Evolutionary conservation across 53 echinoderm and acorn worm genomes (phyloP), one percentile per base, ranked within the genome.

Genomic region (Stichopus horrens): DNA sequence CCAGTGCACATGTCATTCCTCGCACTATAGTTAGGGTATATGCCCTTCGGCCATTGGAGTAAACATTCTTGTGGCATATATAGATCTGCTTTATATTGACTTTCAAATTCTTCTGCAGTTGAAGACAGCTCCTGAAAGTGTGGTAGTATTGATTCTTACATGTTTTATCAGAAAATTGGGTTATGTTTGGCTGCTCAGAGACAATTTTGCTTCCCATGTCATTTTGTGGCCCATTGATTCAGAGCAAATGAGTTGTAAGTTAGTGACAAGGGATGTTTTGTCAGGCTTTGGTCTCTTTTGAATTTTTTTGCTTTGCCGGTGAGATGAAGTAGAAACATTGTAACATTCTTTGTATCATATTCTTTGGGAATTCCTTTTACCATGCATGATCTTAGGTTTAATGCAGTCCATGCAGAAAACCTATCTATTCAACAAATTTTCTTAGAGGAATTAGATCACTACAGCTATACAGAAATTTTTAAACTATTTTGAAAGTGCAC

Each of bases 161-260:
- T 81, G 81, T 81, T 81, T 81, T 81, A 81, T 81, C 81, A 81
- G 81, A 81, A 81, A 81, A 81, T 81, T 81, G 81, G 81, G 81
- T 81, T 81, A 81, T 58, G 81, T 81, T 81, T 81, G 81, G 81
- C 81, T 81, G 81, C 57, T 81, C 81, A 56, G 81, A 81, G 81
- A 81, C 81, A 81, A 81, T 81, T 81, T 81, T 58, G 56, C 81
- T 57, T 81, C 81, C 81, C 19, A 18, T 53, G 54, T 81, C 81
- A 81, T 81, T 81, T 57, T 81, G 81, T 81, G 56, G 81, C 6
- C 58, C 21, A 81, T 81, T 81, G 81, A 81, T 81, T 81, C 58
- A 54, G 22, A 81, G 81, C 81, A 81, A 81, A 81, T 81, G 57
- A 81, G 57, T 81, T 56, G 81, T 57, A 56, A 81, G 81, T 81